Evolutionary conservation across 2,888 invertebrate species (phyloP).

Genomic region (Iphiclides podalirius): DNA sequence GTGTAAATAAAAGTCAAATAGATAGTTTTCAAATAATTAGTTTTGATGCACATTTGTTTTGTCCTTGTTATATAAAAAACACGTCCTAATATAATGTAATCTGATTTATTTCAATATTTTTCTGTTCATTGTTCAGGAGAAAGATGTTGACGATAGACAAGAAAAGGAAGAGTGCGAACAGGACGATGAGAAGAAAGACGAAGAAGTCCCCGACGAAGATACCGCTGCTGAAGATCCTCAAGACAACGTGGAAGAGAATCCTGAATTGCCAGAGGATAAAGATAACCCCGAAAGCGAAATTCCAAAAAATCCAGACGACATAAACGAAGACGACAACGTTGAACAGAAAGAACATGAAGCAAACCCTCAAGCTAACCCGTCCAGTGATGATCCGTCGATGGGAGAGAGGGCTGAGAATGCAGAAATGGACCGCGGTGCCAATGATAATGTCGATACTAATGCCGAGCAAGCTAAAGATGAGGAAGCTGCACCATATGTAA

Average conservation of each 20-base stretch:
- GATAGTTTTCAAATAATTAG: too few species aligned
- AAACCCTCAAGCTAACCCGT: constrained; percentile 74
- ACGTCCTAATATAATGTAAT: too few species aligned
- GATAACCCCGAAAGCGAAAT: constrained; percentile 50
- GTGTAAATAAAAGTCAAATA: too few species aligned
- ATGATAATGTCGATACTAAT: constrained; percentile 74
- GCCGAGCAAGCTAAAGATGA: constrained; percentile 68
- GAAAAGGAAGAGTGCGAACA: constrained; percentile 78
- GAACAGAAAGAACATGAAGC: constrained; percentile 68
- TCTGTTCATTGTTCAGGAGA: constrained; percentile 28
- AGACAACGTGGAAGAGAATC: constrained; percentile 35
- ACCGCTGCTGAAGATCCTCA: constrained; percentile 49
- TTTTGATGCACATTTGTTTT: too few species aligned
- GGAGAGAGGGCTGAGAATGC: constrained; percentile 75
- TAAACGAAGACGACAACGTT: constrained; percentile 61
- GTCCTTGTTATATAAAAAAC: too few species aligned
- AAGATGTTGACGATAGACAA: constrained; percentile 34
- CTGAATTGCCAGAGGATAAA: constrained; percentile 46
- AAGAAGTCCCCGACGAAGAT: constrained; percentile 32
- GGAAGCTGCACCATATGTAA: constrained; percentile 62
- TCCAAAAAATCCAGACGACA: constrained; percentile 64
- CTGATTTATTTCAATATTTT: too few species aligned
- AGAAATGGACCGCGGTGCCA: constrained; percentile 63
- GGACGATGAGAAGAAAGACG: constrained; percentile 31
- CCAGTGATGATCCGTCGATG: constrained; percentile 67